Base-by-base conservation (phyloP, 2,113 vertebrate species). In the Elephas maximus region DNA sequence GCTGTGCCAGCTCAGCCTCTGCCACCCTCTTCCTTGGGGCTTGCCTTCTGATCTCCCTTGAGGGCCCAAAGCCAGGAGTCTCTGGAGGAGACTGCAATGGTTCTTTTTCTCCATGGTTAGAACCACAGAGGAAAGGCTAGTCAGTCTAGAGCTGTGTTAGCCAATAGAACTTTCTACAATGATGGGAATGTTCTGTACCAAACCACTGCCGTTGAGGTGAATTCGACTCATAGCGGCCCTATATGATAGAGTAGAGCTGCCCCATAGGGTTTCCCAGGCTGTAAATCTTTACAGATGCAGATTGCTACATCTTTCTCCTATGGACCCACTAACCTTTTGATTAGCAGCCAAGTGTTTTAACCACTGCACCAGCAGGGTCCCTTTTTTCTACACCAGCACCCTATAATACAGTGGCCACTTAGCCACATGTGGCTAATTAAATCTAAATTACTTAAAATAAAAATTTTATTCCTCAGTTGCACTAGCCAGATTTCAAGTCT, bases 361-460 rank as follows among this genome's bases (percentile, higher is more conserved):
- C 53, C 53, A 57, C 53, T 12, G 53, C 53, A 57, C 53, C 11
- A 57, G 11, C 12, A 57, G 53, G 53, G 53, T 57, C 53, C 53
- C 53, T 57, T 57, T 57, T 10, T 57, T 15, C 11, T 57, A 57
- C 53, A 15, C 12, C 53, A 69, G 88, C 20, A 5, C 18, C 74
- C 4, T 53, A 33, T 20, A 83, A 8, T 12, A 33, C 0, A 11
- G 78, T 45, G 44, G 30, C 24, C 8, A 23, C 44, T 60, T 30
- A 44, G 17, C 77, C 65, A 45, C 26, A 12, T 1, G 44, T 45
- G 87, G 24, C 44, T 57, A 37, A 79, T 86, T 88, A 30, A 5
- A 73, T 84, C 87, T 76, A 92, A 92, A 76, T 85, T 65, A 65
- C 67, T 94, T 80, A 69, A 81, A 92, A 88, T 69, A 30, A 90